Evolutionary conservation across 2,888 invertebrate species (phyloP).

Genomic region (Drosophila anceps): DNA sequence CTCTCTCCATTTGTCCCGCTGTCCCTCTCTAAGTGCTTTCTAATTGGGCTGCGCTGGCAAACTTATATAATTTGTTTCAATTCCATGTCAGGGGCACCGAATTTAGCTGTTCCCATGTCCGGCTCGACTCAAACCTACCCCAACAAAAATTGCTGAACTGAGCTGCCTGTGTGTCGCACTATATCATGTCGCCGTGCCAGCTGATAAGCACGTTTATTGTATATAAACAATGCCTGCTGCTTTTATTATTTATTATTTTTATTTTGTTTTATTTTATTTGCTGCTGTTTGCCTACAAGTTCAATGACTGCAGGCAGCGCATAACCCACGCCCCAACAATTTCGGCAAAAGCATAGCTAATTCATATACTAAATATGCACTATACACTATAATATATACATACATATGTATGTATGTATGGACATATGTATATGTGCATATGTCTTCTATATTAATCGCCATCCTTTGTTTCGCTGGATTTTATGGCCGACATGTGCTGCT

Average conservation of each 20-base stretch:
- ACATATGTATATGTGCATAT: too few species aligned
- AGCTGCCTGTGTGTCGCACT: neutral
- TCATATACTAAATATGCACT: slow-evolving; percentile 1
- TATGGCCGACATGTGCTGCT: slow-evolving; percentile 64
- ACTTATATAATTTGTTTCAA: slow-evolving; percentile 45
- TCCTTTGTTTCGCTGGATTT: slow-evolving; percentile 48
- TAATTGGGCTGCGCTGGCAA: slow-evolving; percentile 57
- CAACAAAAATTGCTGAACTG: slow-evolving; percentile 39
- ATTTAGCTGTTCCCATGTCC: slow-evolving; percentile 17
- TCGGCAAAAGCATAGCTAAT: slow-evolving; percentile 25
- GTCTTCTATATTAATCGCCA: slow-evolving; percentile 9
- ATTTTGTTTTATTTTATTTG: neutral
- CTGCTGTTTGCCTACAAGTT: slow-evolving; percentile 42
- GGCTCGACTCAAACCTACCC: slow-evolving; percentile 62
- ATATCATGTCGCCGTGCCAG: slow-evolving; percentile 12
- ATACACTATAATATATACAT: slow-evolving; percentile 9
- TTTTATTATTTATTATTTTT: neutral
- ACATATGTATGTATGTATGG: neutral
- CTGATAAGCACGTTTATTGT: slow-evolving; percentile 59
- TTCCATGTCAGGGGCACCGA: slow-evolving; percentile 50
- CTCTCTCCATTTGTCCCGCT: neutral
- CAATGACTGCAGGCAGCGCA: slow-evolving; percentile 54
- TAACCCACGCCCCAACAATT: slow-evolving; percentile 2
- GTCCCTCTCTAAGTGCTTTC: slow-evolving; percentile 37
- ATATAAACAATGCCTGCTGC: slow-evolving; percentile 15